Percentiles rank a stretch among this genome's conserved stretches.
Evolutionary conservation across 2,797 vertebrate species (phyloP).

Genomic region (Notolepis coatsorum): DNA sequence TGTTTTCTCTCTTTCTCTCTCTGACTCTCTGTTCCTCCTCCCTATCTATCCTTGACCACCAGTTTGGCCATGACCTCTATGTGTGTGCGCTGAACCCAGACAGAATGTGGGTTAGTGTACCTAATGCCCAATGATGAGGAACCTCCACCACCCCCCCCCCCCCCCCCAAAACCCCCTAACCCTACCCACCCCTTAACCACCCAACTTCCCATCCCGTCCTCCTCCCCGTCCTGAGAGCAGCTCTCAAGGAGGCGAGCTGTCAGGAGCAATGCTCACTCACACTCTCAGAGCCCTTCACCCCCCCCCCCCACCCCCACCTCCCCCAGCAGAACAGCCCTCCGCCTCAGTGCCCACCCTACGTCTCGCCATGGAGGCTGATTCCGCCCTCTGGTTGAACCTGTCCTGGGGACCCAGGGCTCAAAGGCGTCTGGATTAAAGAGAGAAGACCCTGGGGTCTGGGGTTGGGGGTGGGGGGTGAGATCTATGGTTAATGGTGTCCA

Average conservation of each 20-base stretch:
- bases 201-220: neutral
- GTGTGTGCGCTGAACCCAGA: slow-evolving; percentile 56
- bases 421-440: slow-evolving; percentile 76
- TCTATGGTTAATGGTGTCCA: too few relatives aligned
- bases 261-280: slow-evolving; percentile 29
- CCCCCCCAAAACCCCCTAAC: too few relatives aligned
- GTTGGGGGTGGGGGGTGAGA: too few relatives aligned
- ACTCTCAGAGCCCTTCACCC: neutral
- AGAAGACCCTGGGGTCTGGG: neutral
- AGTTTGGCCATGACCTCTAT: slow-evolving; percentile 47
- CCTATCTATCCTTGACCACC: slow-evolving; percentile 28
- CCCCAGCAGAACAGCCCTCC: slow-evolving; percentile 12
- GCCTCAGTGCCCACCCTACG: slow-evolving; percentile 12
- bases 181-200: neutral
- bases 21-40: too few relatives aligned
- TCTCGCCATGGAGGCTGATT: slow-evolving; percentile 76
- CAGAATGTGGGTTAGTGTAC: slow-evolving; percentile 43
- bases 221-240: neutral
- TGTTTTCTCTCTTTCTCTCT: slow-evolving; percentile 14
- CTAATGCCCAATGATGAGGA: slow-evolving; percentile 35
- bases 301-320: neutral
- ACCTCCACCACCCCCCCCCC: slow-evolving; percentile 1
- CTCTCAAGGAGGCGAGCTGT: slow-evolving; percentile 3
- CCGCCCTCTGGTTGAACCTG: slow-evolving; percentile 83
- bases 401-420: slow-evolving; percentile 65